Evolutionary conservation across 2,797 vertebrate genomes (phyloP).

Genomic region (Phrynocephalus forsythii): DNA sequence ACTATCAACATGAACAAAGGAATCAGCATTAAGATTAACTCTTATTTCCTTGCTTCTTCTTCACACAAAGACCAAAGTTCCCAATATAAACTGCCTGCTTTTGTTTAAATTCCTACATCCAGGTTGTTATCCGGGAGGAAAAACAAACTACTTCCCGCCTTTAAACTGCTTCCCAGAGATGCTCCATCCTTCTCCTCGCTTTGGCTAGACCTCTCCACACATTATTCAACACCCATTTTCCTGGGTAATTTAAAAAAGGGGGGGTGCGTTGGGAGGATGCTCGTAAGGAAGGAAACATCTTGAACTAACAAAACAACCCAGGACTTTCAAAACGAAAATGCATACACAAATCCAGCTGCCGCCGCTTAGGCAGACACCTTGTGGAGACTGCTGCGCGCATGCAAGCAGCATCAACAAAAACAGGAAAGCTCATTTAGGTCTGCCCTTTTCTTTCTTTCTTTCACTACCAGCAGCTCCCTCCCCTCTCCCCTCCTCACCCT

Average conservation of each 20-base stretch:
- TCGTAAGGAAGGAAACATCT: neutral
- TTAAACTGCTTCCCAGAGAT: conserved; percentile 9
- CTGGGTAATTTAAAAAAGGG: neutral
- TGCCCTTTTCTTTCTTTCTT: conserved; percentile 54
- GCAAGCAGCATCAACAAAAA: conserved; percentile 41
- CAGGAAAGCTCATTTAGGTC: conserved; percentile 46
- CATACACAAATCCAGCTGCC: conserved; percentile 19
- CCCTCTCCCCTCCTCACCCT: conserved; percentile 33
- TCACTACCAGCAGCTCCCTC: neutral
- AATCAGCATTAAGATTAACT: neutral
- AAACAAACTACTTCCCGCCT: neutral
- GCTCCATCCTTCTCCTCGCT: neutral
- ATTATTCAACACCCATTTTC: conserved; percentile 27
- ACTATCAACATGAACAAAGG: neutral
- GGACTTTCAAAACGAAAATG: conserved; percentile 37
- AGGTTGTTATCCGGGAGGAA: conserved; percentile 28
- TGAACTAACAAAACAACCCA: conserved; percentile 23
- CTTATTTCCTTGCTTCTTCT: neutral
- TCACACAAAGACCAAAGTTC: neutral
- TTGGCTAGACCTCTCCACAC: conserved; percentile 25
- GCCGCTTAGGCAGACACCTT: conserved; percentile 11
- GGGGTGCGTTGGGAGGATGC: conserved; percentile 8
- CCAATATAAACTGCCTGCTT: conserved; percentile 45
- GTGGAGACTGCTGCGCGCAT: neutral
- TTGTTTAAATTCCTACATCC: conserved; percentile 38